Evolutionary conservation across 2,797 vertebrate species (phyloP).

Genomic region (Enteromius argenteus): DNA sequence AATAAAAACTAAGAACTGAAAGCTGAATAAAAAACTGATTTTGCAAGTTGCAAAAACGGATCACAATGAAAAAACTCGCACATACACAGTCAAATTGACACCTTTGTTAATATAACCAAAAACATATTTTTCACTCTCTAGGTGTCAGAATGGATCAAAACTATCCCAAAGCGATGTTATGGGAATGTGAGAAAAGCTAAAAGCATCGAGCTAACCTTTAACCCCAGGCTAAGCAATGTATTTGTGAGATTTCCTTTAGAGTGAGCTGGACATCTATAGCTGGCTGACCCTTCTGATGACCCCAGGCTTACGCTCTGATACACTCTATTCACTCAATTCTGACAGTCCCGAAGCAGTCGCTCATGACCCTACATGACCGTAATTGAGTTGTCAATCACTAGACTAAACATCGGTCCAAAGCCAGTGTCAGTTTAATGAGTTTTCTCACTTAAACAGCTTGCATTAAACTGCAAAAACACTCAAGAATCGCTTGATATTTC

Average conservation of each 20-base stretch:
- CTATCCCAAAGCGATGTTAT: slow-evolving; percentile 10
- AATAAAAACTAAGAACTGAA: background rate
- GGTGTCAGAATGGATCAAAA: slow-evolving; percentile 2
- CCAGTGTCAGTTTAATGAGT: slow-evolving; percentile 36
- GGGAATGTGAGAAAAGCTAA: slow-evolving; percentile 27
- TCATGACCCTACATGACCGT: slow-evolving; percentile 36
- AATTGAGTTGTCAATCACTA: slow-evolving; percentile 55
- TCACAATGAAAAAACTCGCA: background rate
- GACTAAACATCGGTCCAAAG: slow-evolving; percentile 26
- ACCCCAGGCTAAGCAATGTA: slow-evolving; percentile 39
- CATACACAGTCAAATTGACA: background rate
- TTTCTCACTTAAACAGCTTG: background rate
- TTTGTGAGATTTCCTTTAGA: slow-evolving; percentile 49
- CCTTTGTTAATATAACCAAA: background rate
- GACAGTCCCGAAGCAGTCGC: slow-evolving; percentile 33
- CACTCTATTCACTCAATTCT: slow-evolving; percentile 46
- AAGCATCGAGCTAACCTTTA: slow-evolving; percentile 46
- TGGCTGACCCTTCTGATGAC: slow-evolving; percentile 40
- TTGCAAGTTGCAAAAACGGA: background rate
- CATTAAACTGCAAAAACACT: background rate
- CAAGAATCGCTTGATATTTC: background rate
- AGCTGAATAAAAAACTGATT: background rate
- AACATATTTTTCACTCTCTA: background rate
- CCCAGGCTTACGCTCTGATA: slow-evolving; percentile 47
- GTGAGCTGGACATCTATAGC: slow-evolving; percentile 23